phyloP scores from a whole-genome alignment of 2,113 vertebrate species.

The Scomber scombrus region DNA sequence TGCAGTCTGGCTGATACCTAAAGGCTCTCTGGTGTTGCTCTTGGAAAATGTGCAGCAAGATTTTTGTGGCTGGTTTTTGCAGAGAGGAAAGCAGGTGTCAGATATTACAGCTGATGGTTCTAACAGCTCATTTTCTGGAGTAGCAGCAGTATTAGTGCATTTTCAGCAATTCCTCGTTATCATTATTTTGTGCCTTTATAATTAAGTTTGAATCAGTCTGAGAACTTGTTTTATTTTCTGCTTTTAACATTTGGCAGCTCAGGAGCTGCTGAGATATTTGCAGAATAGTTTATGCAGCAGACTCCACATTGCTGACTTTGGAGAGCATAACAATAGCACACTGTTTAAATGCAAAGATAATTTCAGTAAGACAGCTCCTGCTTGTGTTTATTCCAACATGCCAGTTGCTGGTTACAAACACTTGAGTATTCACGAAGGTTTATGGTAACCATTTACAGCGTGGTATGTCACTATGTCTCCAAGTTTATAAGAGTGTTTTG shows the following conservation, averaged over 20 bases:
- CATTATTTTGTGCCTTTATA: background rate
- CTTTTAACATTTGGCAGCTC: constrained; percentile 4
- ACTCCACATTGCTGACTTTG: constrained; percentile 60
- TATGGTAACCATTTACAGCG: constrained; percentile 61
- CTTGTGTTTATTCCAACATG: constrained; percentile 74
- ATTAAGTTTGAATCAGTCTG: constrained; percentile 18
- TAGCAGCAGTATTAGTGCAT: background rate
- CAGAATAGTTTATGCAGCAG: constrained; percentile 42
- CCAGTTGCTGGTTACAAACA: constrained; percentile 69
- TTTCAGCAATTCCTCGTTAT: background rate
- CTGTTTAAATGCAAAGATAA: constrained; percentile 67
- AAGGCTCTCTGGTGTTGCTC: background rate
- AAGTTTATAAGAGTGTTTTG: constrained; percentile 56
- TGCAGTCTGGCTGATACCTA: constrained; percentile 14
- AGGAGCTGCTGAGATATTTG: constrained; percentile 14
- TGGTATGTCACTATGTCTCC: constrained; percentile 52
- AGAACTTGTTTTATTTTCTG: constrained; percentile 18
- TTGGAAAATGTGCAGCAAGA: background rate
- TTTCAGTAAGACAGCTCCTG: constrained; percentile 71
- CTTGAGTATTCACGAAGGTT: constrained; percentile 58
- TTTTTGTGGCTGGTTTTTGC: background rate
- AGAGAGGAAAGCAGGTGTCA: constrained; percentile 26
- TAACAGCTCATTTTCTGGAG: constrained; percentile 17
- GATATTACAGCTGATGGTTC: background rate
- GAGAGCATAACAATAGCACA: constrained; percentile 70